A percentile compares a stretch with the other conserved stretches of the same genome.
These are phyloP conservation scores for Lynx canadensis DNA, from an alignment of 2,113 vertebrate genomes.

Conservation along the genomic window DNA sequence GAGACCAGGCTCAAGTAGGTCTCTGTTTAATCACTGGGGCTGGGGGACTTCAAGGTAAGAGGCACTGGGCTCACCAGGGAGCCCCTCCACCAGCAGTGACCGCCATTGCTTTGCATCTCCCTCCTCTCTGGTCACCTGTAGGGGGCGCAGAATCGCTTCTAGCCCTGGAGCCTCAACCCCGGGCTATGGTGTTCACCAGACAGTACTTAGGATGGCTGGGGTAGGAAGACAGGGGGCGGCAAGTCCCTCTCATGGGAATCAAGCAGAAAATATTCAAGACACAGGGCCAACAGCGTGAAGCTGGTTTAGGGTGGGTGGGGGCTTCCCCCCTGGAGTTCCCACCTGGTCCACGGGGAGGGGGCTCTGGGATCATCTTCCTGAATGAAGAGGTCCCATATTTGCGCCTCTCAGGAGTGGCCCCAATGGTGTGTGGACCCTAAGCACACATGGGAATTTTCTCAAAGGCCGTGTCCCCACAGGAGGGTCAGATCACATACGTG, in stretches of 20 bases:
- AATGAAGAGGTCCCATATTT: neutral
- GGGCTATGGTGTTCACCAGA: too few relatives aligned
- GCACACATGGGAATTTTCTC: neutral
- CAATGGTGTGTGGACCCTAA: neutral
- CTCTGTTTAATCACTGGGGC: neutral
- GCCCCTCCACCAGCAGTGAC: neutral
- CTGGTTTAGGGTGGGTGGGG: accelerated
- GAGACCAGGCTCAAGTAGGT: neutral
- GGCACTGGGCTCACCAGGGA: neutral
- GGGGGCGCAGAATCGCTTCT: accelerated
- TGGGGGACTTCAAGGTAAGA: neutral
- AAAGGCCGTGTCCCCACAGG: neutral
- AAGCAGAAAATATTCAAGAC: neutral
- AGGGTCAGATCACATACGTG: neutral
- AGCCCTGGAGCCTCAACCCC: neutral
- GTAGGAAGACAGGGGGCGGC: neutral
- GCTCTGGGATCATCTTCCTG: neutral
- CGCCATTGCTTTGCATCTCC: too few relatives aligned
- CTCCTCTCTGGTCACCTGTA: neutral
- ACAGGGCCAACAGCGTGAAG: too few relatives aligned
- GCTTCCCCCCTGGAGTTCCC: neutral
- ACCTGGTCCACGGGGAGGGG: neutral
- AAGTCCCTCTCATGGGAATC: neutral
- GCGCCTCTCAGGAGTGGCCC: neutral
- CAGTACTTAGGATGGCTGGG: neutral